Base-by-base conservation (phyloP, 2,113 vertebrate species). In the Coptodon bakossiorum region DNA sequence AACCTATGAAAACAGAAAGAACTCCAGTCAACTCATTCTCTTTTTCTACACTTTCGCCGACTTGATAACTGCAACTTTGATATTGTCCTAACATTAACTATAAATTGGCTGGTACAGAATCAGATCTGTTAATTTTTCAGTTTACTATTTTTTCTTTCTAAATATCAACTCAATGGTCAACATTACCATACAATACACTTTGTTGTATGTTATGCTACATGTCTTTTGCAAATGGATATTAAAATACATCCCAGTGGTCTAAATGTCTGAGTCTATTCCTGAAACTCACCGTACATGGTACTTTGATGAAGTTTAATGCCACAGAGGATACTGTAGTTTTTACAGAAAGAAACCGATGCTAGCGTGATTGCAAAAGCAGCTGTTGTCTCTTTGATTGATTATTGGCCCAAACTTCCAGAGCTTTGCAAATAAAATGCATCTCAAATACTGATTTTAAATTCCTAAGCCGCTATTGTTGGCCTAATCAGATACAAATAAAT, bases 341-440 rank as follows among this genome's bases (percentile, higher is more conserved):
- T 89, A 81, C 50, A 90, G 38, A 86, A 57, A 78, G 45, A 90
- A 85, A 83, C 79, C 52, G 27, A 81, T 79, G 82, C 22, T 57
- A 82, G 78, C 4, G 6, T 56, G 52, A 89, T 78, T 90, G 83
- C 85, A 86, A 57, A 71, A 66, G 48, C 9, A 17, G 53, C 80
- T 57, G 82, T 80, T 91, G 83, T 84, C 86, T 91, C 5, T 87
- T 52, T 91, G 89, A 94, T 85, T 90, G 86, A 93, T 90, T 86
- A 86, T 90, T 84, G 71, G 14, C 11, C 53, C 7, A 3, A 43
- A 38, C 61, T 84, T 61, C 27, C 24, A 5, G 57, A 83, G 19
- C 38, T 90, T 89, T 88, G 73, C 59, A 79, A 89, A 85, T 88
- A 76, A 90, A 93, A 88, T 50, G 48, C 68, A 56, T 85, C 71